Base-by-base conservation (phyloP, 2,797 vertebrate genomes). In the Sebastes goodei region DNA sequence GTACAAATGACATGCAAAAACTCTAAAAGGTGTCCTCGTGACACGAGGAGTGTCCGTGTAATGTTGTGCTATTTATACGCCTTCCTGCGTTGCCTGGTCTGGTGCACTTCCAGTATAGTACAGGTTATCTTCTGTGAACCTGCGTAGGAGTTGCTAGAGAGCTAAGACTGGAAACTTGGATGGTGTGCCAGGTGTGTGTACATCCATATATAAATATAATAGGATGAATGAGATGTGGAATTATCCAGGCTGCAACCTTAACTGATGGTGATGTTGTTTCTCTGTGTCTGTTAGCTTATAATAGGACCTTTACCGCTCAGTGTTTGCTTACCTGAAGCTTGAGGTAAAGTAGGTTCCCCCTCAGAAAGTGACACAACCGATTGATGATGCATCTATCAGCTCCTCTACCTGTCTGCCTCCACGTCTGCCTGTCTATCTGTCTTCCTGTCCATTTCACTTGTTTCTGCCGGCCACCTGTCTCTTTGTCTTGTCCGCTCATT, bases 91-190 rank as follows among this genome's bases (percentile, higher is more conserved):
- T 46, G 42, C 42, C 6, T 46, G 14, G 42, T 46, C 14, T 17
- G 61, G 10, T n/a, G 60, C 60, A 61, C 30, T 30, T 30, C 30
- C 57, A 17, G 15, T 27, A 59, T 15, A 15, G 25, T 29, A 15
- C 56, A 29, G 56, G 10, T 59, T 17, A 15, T 59, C 25, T 29
- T 8, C 56, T 59, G 27, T 9, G 56, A 59, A 59, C 56, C 56
- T 59, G 56, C 0, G 17, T 4, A 59, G 25, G 7, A 57, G 25
- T 1, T 21, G 49, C 0, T 27, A 15, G 3, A 59, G 25, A 59
- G n/a, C n/a, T 55, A 10, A 21, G 52, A 23, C 52, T 55, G 14
- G 0, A 0, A 42, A 42, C 38, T 42, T 52, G 46, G 17, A 52
- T 52, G 46, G 6, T 27, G 55, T 0, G 55, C 6, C 21, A 25